A percentile compares a stretch with the other conserved stretches of the same genome.
These are phyloP conservation scores for Pocillopora grandis DNA, from an alignment of 92 coral and sea anemone genomes.

Conservation along the genomic window DNA sequence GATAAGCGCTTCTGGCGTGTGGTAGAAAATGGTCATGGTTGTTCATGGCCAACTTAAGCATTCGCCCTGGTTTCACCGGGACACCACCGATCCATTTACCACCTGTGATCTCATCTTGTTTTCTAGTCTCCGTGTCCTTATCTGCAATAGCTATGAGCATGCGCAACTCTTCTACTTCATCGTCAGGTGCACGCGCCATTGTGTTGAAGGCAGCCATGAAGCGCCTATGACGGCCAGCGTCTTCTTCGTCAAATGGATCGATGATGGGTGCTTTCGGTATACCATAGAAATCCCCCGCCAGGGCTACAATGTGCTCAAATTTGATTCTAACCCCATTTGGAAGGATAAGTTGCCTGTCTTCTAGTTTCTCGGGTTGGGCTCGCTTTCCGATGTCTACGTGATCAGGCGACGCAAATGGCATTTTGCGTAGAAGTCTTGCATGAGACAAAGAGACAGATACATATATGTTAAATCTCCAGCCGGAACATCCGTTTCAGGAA, in stretches of 20 bases:
- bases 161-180: constrained; percentile 1
- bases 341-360: constrained; percentile 4
- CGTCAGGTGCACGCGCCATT: constrained; percentile 15
- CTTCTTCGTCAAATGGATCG: not conserved
- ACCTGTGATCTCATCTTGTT: constrained; percentile 54
- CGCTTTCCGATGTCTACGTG: not conserved
- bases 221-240: not conserved
- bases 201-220: constrained; percentile 28
- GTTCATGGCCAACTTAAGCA: constrained; percentile 58
- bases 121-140: not conserved
- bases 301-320: constrained; percentile 26
- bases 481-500: no score
- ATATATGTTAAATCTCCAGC: no score
- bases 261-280: constrained; percentile 37
- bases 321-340: constrained; percentile 19
- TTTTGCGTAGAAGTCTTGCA: no score
- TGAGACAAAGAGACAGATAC: no score
- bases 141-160: constrained; percentile 1
- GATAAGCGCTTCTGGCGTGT: constrained; percentile 54
- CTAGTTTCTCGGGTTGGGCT: not conserved
- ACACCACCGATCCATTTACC: constrained; percentile 53
- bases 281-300: constrained; percentile 42
- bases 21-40: constrained; percentile 75
- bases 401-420: not conserved
- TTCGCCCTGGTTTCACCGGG: constrained; percentile 26